phyloP scores from a whole-genome alignment of 2,113 vertebrate species.

The Gopherus evgoodei region DNA sequence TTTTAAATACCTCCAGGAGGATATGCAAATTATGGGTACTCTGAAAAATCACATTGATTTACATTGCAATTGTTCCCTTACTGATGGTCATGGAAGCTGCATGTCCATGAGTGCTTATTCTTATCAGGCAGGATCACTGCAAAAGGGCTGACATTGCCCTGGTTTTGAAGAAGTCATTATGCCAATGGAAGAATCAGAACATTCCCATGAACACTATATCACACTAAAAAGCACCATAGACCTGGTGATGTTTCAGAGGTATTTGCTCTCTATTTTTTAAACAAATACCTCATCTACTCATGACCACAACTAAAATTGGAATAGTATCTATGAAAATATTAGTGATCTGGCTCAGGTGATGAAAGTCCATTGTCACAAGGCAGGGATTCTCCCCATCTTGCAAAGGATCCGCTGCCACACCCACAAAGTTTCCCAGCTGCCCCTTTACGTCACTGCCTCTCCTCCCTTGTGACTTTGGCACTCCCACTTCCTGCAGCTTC shows the following conservation, averaged over 20 bases:
- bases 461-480: background rate
- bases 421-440: background rate
- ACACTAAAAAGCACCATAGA: slow-evolving; percentile 22
- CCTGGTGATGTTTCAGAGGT: background rate
- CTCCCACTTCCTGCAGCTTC: background rate
- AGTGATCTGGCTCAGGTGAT: background rate
- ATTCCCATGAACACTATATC: background rate
- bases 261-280: background rate
- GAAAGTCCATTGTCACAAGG: background rate
- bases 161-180: slow-evolving; percentile 36
- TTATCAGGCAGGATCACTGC: background rate
- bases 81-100: slow-evolving; percentile 32
- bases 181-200: background rate
- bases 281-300: background rate
- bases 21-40: slow-evolving; percentile 43
- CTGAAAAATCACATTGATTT: slow-evolving; percentile 46
- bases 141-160: slow-evolving; percentile 31
- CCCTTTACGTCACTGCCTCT: background rate
- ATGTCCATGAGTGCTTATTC: background rate
- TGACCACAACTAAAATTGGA: background rate
- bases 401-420: background rate
- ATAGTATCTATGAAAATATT: slow-evolving; percentile 14
- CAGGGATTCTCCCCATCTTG: background rate
- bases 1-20: slow-evolving; percentile 59
- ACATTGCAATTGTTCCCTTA: slow-evolving; percentile 43